Base-by-base conservation (phyloP, 2,888 invertebrate genomes). In the Campaea margaritaria region DNA sequence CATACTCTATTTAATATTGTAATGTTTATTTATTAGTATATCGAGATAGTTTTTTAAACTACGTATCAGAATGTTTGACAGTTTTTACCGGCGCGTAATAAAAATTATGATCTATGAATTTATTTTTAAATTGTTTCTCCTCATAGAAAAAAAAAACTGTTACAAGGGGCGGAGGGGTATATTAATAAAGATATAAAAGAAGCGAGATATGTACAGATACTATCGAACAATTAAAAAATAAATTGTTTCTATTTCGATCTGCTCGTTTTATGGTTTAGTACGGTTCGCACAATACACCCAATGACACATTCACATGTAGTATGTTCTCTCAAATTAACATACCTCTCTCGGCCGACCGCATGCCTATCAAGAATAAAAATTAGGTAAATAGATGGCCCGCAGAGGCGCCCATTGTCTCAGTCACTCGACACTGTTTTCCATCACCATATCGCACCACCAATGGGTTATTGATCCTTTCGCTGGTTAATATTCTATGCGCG, bases 381-480 rank as follows among this genome's bases (percentile, higher is more conserved):
- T 7, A 11, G 11, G 2, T n/a, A 36, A 36, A 2, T 36, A 12
- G n/a, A 36, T 2, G 5, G 3, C 36, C 36, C 0, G 2, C n/a
- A 36, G 2, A 36, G 10, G 36, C 38, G 15, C 47, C 14, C 21
- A 12, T 12, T 50, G 42, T 39, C 16, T 36, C 31, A 61, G 72
- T 70, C 75, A 74, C 69, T 69, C 73, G 80, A 75, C 82, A 81
- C 79, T 75, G 74, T 81, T 85, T 75, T 79, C 75, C 75, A 72
- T 74, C 74, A 69, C 62, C 64, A 45, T 43, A 59, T 56, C 34
- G 39, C 21, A 15, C 45, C 45, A 54, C 14, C 61, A 34, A 14
- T 60, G 75, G 87, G 87, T 86, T 86, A 83, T 85, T 86, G 87
- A 82, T 86, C 86, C 79, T 79, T 53, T 53, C 58, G 48, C 57